Evolutionary conservation across 2,113 vertebrate species (phyloP), one percentile per base, ranked within the genome.

Genomic region (Lethenteron reissneri): DNA sequence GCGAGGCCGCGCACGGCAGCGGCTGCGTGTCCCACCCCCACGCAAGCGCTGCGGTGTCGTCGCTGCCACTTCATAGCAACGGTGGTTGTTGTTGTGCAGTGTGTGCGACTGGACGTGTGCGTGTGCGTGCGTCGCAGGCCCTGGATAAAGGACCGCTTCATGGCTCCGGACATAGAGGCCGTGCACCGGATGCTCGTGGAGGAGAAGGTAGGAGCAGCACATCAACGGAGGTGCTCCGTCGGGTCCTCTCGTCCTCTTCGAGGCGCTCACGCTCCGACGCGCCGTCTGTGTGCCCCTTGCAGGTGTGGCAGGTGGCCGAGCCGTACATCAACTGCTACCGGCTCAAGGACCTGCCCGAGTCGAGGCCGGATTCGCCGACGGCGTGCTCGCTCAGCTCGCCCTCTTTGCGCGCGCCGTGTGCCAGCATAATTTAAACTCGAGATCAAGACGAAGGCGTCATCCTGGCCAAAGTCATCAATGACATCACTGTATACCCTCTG

Each of bases 61-160:
- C 12, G 3, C 21, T 41, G 11, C 14, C 9, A 12, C 13, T 58
- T 71, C 57, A 10, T 57, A 25, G n/a, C n/a, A 25, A 25, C 41
- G 41, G 41, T 41, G 41, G 41, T 41, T 41, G 5, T 41, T 41
- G 5, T 41, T 41, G 6, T 41, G 41, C 6, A 3, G 41, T 41
- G 41, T 41, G 41, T 41, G 6, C 41, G 41, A 41, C 41, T 41
- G 41, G 41, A 41, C 41, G 6, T 41, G 41, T 68, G 15, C 1
- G 62, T 68, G 62, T 68, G 62, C 19, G 62, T 68, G 62, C 19
- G 8, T 68, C 8, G 41, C 14, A 99, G 95, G 75, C 92, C 92
- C 7, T 99, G 95, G 95, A 84, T 97, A 11, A 99, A 92, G 81
- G 95, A 99, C 78, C 87, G 92, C 71, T 92, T 95, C 82, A 95